Conservation (phyloP, 2,797 vertebrate species). For the Mastacembelus armatus region DNA sequence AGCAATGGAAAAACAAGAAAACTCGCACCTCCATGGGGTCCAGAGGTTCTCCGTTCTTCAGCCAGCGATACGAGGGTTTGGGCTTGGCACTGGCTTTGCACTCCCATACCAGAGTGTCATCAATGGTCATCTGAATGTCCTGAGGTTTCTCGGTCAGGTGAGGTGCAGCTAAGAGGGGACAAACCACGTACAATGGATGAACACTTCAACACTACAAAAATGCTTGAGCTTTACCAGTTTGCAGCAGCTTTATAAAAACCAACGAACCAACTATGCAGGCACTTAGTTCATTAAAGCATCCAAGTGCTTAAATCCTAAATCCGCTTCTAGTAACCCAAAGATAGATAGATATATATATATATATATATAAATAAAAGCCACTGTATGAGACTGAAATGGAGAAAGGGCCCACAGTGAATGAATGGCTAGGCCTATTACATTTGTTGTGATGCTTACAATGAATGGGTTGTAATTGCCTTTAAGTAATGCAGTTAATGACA, state of each 20-base stretch:
- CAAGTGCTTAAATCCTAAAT: constrained; percentile 71
- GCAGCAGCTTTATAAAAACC: constrained; percentile 66
- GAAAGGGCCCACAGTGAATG: constrained; percentile 41
- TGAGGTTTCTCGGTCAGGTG: constrained; percentile 89
- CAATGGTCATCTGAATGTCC: constrained; percentile 89
- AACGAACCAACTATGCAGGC: constrained; percentile 65
- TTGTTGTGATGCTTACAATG: background rate
- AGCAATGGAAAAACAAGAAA: too few relatives aligned
- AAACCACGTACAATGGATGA: constrained; percentile 44
- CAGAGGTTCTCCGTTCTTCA: constrained; percentile 92
- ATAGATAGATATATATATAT: constrained; percentile 55
- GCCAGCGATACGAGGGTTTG: constrained; percentile 93
- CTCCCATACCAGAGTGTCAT: constrained; percentile 91
- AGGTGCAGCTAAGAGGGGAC: constrained; percentile 87
- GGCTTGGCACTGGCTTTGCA: constrained; percentile 93
- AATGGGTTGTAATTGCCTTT: constrained; percentile 1
- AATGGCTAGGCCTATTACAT: background rate
- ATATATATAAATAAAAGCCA: constrained; percentile 53
- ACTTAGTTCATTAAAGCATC: constrained; percentile 74
- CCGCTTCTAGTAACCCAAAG: constrained; percentile 66
- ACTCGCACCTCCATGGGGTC: constrained; percentile 85
- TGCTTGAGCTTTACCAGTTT: constrained; percentile 37
- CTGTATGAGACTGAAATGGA: constrained; percentile 4
- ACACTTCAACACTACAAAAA: constrained; percentile 32
- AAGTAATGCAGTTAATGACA: constrained; percentile 13